A percentile compares a stretch with the other conserved stretches of the same genome.
Conservation (phyloP, 2,888 invertebrate species). For the Rotaria sp. region DNA sequence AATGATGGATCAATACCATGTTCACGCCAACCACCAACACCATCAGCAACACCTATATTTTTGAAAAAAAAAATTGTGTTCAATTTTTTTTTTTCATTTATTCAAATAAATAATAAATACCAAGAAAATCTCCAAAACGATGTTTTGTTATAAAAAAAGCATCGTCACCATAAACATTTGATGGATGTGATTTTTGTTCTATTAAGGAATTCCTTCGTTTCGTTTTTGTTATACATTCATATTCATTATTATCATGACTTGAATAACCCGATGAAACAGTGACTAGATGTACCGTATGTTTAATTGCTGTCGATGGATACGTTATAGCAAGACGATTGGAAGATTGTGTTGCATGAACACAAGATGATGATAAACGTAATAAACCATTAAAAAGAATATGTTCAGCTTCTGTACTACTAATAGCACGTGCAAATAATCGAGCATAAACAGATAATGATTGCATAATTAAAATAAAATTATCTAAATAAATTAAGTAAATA, state of each 20-base stretch:
- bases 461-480: not conserved
- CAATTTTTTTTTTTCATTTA: too few relatives aligned
- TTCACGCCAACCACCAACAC: slow-evolving; percentile 94
- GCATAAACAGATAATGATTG: slow-evolving; percentile 28
- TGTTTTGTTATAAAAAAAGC: slow-evolving; percentile 38
- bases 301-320: not conserved
- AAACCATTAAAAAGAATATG: slow-evolving; percentile 5
- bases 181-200: not conserved
- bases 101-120: not conserved
- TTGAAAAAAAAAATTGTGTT: not conserved
- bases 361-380: slow-evolving; percentile 24
- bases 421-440: slow-evolving; percentile 10
- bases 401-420: slow-evolving; percentile 14
- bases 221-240: not conserved
- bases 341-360: not conserved
- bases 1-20: slow-evolving; percentile 95
- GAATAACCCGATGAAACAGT: slow-evolving; percentile 39
- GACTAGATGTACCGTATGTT: slow-evolving; percentile 28
- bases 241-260: not conserved
- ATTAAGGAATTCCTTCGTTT: not conserved
- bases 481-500: not conserved
- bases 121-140: slow-evolving; percentile 21
- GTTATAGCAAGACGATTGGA: not conserved
- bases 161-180: slow-evolving; percentile 36
- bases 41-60: slow-evolving; percentile 85